Evolutionary conservation across 2,113 vertebrate species (phyloP).

Genomic region (Nerophis ophidion): DNA sequence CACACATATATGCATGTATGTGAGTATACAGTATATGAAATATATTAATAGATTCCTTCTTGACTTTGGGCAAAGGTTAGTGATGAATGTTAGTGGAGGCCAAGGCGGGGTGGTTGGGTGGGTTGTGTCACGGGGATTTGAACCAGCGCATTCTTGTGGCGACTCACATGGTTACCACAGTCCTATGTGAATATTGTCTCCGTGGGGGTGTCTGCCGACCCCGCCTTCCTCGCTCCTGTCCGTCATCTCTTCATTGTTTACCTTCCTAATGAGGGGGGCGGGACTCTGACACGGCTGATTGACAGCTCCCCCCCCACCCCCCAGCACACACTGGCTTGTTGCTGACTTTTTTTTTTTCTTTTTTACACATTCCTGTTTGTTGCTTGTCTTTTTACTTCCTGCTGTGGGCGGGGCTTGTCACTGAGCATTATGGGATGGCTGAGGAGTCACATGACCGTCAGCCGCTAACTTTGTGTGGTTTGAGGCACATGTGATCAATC

Average conservation of each 20-base stretch:
- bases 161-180: conserved; percentile 98
- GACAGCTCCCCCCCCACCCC: conserved; percentile 75
- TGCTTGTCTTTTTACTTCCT: conserved; percentile 26
- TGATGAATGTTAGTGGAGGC: no score
- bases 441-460: conserved; percentile 17
- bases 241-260: conserved; percentile 96
- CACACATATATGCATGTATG: no score
- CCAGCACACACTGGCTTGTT: conserved; percentile 72
- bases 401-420: conserved; percentile 27
- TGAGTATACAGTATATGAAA: no score
- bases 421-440: conserved; percentile 47
- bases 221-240: conserved; percentile 79
- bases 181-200: conserved; percentile 87
- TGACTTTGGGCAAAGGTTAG: no score
- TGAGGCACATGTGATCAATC: background rate
- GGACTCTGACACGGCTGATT: conserved; percentile 80
- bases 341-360: conserved; percentile 51
- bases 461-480: background rate
- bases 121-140: conserved; percentile 84
- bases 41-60: no score
- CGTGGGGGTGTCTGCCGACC: conserved; percentile 76
- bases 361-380: conserved; percentile 28
- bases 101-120: conserved; percentile 25
- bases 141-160: conserved; percentile 95
- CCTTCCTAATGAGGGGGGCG: conserved; percentile 99